Evolutionary conservation across 2,113 vertebrate genomes (phyloP), one percentile per base, ranked within the genome.

Genomic region (Callithrix jacchus): DNA sequence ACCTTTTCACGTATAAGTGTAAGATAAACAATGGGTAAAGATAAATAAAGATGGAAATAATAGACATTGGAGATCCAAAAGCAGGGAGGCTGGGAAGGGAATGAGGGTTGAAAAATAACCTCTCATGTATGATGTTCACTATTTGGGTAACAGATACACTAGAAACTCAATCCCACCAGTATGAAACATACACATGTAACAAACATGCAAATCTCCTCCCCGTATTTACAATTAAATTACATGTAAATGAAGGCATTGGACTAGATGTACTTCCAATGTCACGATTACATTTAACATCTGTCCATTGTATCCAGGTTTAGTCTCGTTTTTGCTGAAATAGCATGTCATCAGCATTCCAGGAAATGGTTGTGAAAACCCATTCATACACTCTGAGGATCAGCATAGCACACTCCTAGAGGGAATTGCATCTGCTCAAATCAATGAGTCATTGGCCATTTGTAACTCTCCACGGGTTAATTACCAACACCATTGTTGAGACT

Each of bases 391-490:
- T 35, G 35, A 74, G 5, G 21, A 79, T 42, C 61, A 74, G 68
- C 8, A 5, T 6, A 87, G 52, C n/a, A 35, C 61, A 35, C 93
- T 93, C 83, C 82, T 89, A n/a, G 49, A 87, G 61, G 45, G 87
- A 93, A 79, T 35, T 7, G 21, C 37, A 32, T 84, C 42, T 89
- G 54, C 74, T 82, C 58, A 93, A 73, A 58, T 93, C 73, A 58
- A 17, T n/a, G 93, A 85, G 27, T 76, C 89, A 54, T 20, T 91
- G 80, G 58, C 74, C 40, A 61, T 68, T 80, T 89, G 71, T 76
- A 93, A 94, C 21, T 93, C 88, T 90, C 71, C 25, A 17, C 0
- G 76, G 89, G 40, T 94, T 94, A 91, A 97, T 91, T 88, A 77
- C 76, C 58, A 82, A 40, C n/a, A 37, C 47, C 47, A 73, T 30